Conservation (phyloP, 2,888 invertebrate species). For the Oeneis ivallda region DNA sequence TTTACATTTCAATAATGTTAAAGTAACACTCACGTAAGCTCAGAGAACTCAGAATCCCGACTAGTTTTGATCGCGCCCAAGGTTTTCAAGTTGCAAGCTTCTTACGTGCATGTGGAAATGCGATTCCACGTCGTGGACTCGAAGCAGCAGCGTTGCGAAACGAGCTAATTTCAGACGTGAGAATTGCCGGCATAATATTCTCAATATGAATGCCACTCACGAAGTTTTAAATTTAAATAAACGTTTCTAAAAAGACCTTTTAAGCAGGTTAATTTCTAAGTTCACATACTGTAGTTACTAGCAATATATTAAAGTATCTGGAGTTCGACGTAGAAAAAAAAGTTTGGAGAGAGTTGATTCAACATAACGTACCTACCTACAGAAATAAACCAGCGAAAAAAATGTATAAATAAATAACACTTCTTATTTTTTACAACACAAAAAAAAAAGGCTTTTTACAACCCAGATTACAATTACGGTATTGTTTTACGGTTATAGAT, state of each 20-base stretch:
- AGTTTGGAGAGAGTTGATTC: too few species aligned
- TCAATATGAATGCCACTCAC: not conserved
- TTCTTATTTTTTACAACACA: too few species aligned
- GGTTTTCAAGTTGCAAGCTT: not conserved
- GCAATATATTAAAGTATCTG: too few species aligned
- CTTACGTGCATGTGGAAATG: conserved; percentile 6
- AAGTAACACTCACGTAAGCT: not conserved
- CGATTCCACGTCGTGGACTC: not conserved
- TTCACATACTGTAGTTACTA: not conserved
- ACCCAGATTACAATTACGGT: too few species aligned
- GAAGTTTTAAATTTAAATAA: not conserved
- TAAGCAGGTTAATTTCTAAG: not conserved
- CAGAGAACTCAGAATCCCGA: not conserved
- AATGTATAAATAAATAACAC: too few species aligned
- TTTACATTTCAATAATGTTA: not conserved
- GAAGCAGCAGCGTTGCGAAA: not conserved
- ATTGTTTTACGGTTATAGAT: too few species aligned
- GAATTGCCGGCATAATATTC: conserved; percentile 5
- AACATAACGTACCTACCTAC: too few species aligned
- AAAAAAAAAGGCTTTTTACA: too few species aligned
- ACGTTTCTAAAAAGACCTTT: not conserved
- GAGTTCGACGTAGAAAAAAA: too few species aligned
- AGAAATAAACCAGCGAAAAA: too few species aligned
- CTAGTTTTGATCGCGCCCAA: not conserved
- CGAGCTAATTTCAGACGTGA: conserved; percentile 13